Evolutionary conservation across 23 tunicate species (phyloP).

Genomic region (Ciona savignyi): DNA sequence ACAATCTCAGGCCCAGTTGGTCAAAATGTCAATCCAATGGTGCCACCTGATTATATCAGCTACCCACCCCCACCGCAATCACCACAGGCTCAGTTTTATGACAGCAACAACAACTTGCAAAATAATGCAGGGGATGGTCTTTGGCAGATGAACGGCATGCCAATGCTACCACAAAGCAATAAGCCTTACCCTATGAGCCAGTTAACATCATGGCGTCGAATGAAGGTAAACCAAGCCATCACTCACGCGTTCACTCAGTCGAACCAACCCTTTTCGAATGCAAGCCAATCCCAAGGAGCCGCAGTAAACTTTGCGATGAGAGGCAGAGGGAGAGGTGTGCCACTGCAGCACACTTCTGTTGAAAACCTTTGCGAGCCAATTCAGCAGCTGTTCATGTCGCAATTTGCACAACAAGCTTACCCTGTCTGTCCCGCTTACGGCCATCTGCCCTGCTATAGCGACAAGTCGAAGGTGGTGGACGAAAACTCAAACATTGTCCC

Average conservation of each 20-base stretch:
- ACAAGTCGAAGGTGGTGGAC: too few relatives aligned
- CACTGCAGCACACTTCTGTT: slow-evolving; percentile 5
- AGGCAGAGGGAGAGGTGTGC: slow-evolving; percentile 22
- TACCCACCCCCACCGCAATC: not conserved
- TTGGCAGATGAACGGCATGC: slow-evolving; percentile 19
- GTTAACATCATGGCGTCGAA: slow-evolving; percentile 40
- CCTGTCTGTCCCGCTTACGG: too few relatives aligned
- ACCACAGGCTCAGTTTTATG: not conserved
- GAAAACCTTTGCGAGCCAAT: slow-evolving; percentile 35
- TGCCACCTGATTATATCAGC: slow-evolving; percentile 7
- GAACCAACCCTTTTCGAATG: slow-evolving; percentile 10
- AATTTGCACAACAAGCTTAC: not conserved
- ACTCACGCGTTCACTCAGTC: slow-evolving; percentile 21
- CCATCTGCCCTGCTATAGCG: too few relatives aligned
- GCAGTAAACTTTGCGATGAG: not conserved
- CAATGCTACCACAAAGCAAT: not conserved
- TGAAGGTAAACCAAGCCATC: slow-evolving; percentile 39
- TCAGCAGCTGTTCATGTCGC: slow-evolving; percentile 36
- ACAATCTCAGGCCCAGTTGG: not conserved
- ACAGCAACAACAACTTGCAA: slow-evolving; percentile 8
- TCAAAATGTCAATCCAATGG: not conserved
- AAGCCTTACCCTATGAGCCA: slow-evolving; percentile 46
- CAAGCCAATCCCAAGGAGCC: not conserved
- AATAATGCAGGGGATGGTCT: slow-evolving; percentile 40
- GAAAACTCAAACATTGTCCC: too few relatives aligned